These are phyloP conservation scores for Chaetogeoica ovagalla DNA, from an alignment of 2,888 invertebrate species.

Conservation along the genomic window DNA sequence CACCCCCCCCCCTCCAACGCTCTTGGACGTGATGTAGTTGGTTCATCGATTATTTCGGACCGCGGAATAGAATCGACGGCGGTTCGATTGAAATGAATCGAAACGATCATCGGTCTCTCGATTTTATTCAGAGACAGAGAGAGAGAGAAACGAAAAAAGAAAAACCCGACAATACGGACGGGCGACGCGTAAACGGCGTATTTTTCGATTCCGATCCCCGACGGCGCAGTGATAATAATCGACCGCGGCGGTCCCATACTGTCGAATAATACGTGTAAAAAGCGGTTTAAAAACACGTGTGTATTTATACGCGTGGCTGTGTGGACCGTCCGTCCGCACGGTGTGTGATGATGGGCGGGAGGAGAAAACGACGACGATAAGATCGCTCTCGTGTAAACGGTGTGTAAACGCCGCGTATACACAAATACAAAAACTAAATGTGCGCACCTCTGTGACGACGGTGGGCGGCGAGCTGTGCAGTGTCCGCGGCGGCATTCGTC, in stretches of 20 bases:
- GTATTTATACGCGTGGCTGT: neutral
- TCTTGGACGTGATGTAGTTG: no score
- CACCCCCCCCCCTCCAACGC: no score
- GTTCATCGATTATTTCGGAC: neutral
- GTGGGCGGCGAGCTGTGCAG: neutral
- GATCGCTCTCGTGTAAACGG: slow-evolving; percentile 18
- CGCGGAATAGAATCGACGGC: neutral
- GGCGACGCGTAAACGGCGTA: no score
- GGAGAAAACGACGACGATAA: slow-evolving; percentile 2
- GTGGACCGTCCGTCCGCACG: neutral
- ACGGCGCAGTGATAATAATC: slow-evolving; percentile 12
- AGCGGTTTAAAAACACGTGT: slow-evolving; percentile 22
- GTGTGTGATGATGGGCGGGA: no score
- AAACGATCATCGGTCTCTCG: neutral
- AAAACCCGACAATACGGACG: no score
- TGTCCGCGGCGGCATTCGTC: no score
- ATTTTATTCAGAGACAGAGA: neutral
- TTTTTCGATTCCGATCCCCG: no score
- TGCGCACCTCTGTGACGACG: neutral
- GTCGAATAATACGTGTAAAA: neutral
- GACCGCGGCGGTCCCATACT: neutral
- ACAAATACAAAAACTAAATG: neutral
- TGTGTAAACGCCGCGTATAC: neutral
- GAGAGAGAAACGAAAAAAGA: no score
- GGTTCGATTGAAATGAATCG: neutral